Evolutionary conservation across 2,797 vertebrate species (phyloP).

Genomic region (Pangasius krempfi): DNA sequence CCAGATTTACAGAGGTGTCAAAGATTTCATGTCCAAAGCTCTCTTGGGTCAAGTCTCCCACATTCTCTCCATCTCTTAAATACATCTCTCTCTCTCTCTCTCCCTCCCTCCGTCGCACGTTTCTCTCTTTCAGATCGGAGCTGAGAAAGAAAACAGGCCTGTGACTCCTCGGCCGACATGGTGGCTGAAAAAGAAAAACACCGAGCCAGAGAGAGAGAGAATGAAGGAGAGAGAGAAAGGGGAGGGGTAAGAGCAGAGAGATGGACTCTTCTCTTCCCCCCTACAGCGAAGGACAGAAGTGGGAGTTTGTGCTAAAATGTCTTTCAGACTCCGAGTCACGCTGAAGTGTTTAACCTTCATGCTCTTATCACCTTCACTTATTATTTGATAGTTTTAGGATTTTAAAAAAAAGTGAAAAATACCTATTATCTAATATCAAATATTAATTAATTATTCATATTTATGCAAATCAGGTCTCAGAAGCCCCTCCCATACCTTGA

Average conservation of each 20-base stretch:
- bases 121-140: conserved; percentile 44
- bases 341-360: too few species aligned
- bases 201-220: neutral
- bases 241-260: conserved; percentile 19
- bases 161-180: conserved; percentile 46
- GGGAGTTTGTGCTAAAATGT: neutral
- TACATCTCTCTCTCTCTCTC: conserved; percentile 32
- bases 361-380: neutral
- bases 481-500: neutral
- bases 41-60: conserved; percentile 52
- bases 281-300: neutral
- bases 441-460: neutral
- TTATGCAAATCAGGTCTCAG: neutral
- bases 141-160: conserved; percentile 52
- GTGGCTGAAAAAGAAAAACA: conserved; percentile 54
- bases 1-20: conserved; percentile 61
- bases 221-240: conserved; percentile 35
- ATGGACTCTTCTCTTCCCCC: conserved; percentile 37
- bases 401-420: neutral
- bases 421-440: neutral
- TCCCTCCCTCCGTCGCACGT: conserved; percentile 27
- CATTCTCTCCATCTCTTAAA: conserved; percentile 21
- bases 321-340: neutral
- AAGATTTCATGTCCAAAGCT: conserved; percentile 57
- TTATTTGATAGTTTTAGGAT: neutral